Evolutionary conservation across 2,797 vertebrate species (phyloP).

Genomic region (Liasis olivaceus): DNA sequence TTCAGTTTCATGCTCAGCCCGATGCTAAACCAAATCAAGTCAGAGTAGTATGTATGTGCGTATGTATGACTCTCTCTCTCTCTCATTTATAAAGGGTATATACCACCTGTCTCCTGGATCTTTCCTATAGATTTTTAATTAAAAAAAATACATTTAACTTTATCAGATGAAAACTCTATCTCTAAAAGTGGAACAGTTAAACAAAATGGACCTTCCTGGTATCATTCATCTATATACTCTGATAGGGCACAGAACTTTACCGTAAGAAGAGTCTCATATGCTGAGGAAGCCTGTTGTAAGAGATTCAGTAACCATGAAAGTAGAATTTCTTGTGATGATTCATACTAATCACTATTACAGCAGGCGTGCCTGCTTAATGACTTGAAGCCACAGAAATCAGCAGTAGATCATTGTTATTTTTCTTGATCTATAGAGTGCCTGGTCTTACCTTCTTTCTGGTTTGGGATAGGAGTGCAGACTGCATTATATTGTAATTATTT

Average conservation of each 20-base stretch:
- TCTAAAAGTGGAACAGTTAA: background rate
- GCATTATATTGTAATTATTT: slow-evolving; percentile 20
- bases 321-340: background rate
- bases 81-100: background rate
- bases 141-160: background rate
- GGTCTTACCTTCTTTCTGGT: slow-evolving; percentile 24
- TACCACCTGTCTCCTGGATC: background rate
- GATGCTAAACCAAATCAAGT: background rate
- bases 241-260: background rate
- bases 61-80: background rate
- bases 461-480: slow-evolving; percentile 41
- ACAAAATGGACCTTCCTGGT: background rate
- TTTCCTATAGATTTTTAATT: background rate
- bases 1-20: background rate
- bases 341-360: slow-evolving; percentile 4
- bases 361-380: background rate
- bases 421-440: slow-evolving; percentile 24
- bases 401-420: slow-evolving; percentile 12
- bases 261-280: background rate
- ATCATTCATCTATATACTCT: background rate
- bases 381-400: background rate
- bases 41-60: background rate
- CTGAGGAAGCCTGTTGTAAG: background rate
- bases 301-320: background rate
- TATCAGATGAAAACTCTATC: background rate